Conservation (phyloP, 2,113 vertebrate genomes). For the Calonectris borealis region DNA sequence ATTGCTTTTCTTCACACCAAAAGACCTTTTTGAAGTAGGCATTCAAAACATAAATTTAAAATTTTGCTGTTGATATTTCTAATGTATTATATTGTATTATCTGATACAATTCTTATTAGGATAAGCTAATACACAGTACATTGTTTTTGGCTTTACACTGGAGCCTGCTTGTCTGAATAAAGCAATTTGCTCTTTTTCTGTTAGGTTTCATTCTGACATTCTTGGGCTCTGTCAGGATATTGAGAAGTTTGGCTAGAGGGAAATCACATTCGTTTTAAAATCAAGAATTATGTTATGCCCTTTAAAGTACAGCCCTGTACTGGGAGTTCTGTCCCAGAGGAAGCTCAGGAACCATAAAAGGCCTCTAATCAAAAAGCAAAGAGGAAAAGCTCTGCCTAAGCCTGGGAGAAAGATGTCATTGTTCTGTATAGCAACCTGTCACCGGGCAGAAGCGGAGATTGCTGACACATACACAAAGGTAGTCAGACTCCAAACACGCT, state of each 20-base stretch:
- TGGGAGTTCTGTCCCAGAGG: not conserved
- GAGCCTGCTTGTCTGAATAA: not conserved
- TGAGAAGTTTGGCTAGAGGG: constrained; percentile 13
- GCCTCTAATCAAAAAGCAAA: not conserved
- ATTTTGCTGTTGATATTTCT: not conserved
- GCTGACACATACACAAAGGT: not conserved
- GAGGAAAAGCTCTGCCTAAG: not conserved
- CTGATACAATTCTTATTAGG: not conserved
- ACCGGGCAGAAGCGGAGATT: not conserved
- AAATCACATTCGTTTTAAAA: constrained; percentile 1
- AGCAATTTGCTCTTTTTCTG: not conserved
- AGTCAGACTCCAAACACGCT: not conserved
- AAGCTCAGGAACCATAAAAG: not conserved
- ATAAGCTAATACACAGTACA: not conserved
- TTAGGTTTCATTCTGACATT: not conserved
- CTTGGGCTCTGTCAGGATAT: not conserved
- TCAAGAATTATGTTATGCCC: not conserved
- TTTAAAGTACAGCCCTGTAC: not conserved
- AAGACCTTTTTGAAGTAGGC: not conserved
- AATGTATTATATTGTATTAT: not conserved
- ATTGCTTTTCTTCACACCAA: not conserved
- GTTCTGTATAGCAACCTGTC: not conserved
- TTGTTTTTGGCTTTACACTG: not conserved
- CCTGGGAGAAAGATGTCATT: not conserved
- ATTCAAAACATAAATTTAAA: not conserved